Evolutionary conservation across 1,140 invertebrate species (phyloP).

Genomic region (Zeugodacus cucurbitae): DNA sequence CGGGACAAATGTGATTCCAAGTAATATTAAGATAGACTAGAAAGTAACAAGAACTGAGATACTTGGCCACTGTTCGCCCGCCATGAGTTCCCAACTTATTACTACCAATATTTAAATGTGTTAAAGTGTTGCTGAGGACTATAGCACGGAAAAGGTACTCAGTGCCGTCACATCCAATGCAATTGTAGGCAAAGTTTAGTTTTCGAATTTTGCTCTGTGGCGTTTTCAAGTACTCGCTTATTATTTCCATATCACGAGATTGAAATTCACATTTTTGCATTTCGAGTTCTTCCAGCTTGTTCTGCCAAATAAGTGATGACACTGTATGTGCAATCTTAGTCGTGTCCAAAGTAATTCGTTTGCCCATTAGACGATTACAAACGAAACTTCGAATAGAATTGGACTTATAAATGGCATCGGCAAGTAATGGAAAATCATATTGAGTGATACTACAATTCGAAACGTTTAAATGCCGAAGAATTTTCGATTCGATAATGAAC

Average conservation of each 20-base stretch:
- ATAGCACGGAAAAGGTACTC: conserved; percentile 51
- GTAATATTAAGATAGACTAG: conserved; percentile 50
- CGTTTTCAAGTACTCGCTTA: conserved; percentile 51
- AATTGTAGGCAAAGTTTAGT: conserved; percentile 51
- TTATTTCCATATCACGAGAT: conserved; percentile 54
- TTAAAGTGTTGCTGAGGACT: conserved; percentile 40
- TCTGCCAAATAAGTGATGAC: conserved; percentile 55
- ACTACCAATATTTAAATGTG: conserved; percentile 51
- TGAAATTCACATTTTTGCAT: conserved; percentile 53
- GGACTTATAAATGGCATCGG: conserved; percentile 58
- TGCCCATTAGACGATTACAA: conserved; percentile 49
- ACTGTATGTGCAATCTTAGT: conserved; percentile 53
- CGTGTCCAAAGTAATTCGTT: conserved; percentile 49
- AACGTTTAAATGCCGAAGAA: conserved; percentile 51
- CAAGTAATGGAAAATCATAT: conserved; percentile 55
- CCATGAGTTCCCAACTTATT: conserved; percentile 56
- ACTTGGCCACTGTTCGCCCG: conserved; percentile 52
- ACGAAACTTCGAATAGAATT: conserved; percentile 44
- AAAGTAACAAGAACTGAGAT: conserved; percentile 48
- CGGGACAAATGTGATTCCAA: conserved; percentile 49
- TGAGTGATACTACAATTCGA: conserved; percentile 52
- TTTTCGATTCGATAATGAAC: conserved; percentile 49
- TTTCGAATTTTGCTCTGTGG: conserved; percentile 38
- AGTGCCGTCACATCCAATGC: conserved; percentile 52
- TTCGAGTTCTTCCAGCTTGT: conserved; percentile 48